Conservation (phyloP, 2,113 vertebrate species). For the Cyprinus carpio region DNA sequence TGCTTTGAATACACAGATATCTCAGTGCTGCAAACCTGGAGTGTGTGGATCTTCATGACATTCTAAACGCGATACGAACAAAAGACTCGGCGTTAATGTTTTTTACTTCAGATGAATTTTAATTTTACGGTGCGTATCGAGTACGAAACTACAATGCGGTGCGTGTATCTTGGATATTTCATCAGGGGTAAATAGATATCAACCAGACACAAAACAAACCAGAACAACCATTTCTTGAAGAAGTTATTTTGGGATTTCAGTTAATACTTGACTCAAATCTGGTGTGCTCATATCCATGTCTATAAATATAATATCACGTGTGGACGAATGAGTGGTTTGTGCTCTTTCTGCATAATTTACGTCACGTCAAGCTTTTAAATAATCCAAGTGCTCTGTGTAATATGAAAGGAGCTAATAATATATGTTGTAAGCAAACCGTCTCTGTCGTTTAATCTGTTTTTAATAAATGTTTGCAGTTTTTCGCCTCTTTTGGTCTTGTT, state of each 20-base stretch:
- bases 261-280: neutral
- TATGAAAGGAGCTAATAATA: neutral
- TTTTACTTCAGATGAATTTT: neutral
- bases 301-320: no score
- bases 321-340: neutral
- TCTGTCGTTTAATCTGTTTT: constrained; percentile 26
- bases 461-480: constrained; percentile 9
- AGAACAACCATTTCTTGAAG: no score
- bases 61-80: constrained; percentile 55
- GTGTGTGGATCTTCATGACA: constrained; percentile 82
- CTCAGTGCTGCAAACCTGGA: constrained; percentile 85
- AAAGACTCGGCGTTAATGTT: no score
- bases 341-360: neutral
- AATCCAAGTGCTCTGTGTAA: neutral
- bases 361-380: neutral
- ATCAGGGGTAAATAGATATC: neutral
- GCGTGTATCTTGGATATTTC: neutral
- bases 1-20: constrained; percentile 74
- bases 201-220: neutral
- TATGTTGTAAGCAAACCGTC: neutral
- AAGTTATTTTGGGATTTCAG: neutral
- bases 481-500: neutral
- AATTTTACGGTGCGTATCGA: neutral
- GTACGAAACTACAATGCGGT: no score
- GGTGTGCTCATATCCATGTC: neutral